Base-by-base conservation (phyloP, 2,888 invertebrate genomes). In the Lithophane ornitopus region DNA sequence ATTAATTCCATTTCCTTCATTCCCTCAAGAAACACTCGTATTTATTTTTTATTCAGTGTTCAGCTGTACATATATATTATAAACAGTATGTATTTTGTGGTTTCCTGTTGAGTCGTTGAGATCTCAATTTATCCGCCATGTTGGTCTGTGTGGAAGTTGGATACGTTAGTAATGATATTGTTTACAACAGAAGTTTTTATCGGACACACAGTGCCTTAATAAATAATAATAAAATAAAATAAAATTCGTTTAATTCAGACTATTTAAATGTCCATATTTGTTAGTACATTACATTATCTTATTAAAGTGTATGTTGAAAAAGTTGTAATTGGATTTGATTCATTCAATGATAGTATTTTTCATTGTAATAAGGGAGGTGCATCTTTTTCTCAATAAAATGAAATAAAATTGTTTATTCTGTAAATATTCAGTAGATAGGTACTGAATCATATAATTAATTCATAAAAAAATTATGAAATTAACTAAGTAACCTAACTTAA, bases 21-120 rank as follows among this genome's bases (percentile, higher is more conserved):
- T 67, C 22, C 3, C 44, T 80, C 16, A 46, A 16, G 19, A 46
- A 59, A 78, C 65, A 9, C 7, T 63, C 67, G 63, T 79, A 73
- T 82, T 81, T 71, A 69, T 85, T 76, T 71, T 61, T 41, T 73
- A 82, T 63, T 63, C 58, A 41, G 54, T 59, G 34, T 58, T 66
- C 70, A 54, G 66, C n/a, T 61, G 49, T 78, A 61, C 78, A 59
- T 83, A 68, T 70, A 41, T 62, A 81, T 49, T 67, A 74, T 77
- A 86, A 80, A 82, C 68, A 76, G 68, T 76, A 59, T 65, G 59
- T 66, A 41, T 71, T 80, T 82, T 68, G 77, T 28, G 76, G 72
- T 66, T 85, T 87, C 85, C 85, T 76, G 78, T 75, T 16, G 59
- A 75, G 19, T 66, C 67, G 54, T 69, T 54, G 70, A 62, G 46